These are phyloP conservation scores for Autographa gamma DNA, from an alignment of 2,888 invertebrate species.

Conservation along the genomic window DNA sequence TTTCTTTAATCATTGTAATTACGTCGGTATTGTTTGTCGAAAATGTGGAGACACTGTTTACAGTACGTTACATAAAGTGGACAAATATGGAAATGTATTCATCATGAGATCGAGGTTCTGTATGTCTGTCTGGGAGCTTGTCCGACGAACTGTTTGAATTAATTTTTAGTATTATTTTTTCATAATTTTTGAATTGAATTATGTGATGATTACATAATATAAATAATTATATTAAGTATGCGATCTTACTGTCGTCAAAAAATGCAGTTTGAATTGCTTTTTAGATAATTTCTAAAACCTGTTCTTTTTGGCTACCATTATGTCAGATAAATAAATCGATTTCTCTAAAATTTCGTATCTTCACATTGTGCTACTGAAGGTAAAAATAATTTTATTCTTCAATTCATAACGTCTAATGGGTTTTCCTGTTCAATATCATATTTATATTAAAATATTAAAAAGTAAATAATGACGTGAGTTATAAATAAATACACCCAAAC, in stretches of 20 bases:
- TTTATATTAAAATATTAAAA: too few species aligned
- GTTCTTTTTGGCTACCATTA: neutral
- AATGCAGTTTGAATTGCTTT: neutral
- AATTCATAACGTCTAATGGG: too few species aligned
- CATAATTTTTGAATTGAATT: slow-evolving; percentile 1
- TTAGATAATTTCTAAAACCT: neutral
- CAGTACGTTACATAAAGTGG: slow-evolving; percentile 29
- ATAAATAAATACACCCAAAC: neutral
- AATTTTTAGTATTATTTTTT: slow-evolving; percentile 2
- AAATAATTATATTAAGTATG: neutral
- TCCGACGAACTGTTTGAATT: slow-evolving; percentile 3
- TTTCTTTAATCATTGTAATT: slow-evolving; percentile 48
- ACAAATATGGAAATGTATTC: neutral
- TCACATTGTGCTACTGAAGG: too few species aligned
- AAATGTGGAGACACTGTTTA: slow-evolving; percentile 11
- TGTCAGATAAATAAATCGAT: neutral
- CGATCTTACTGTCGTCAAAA: neutral
- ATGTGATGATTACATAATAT: neutral
- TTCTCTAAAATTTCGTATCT: too few species aligned
- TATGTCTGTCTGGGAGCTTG: neutral
- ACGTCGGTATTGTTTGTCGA: slow-evolving; percentile 29
- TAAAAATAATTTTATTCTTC: too few species aligned
- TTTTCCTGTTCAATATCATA: too few species aligned
- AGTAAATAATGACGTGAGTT: neutral
- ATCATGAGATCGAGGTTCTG: neutral